A percentile compares a stretch with the other conserved stretches of the same genome.
phyloP scores from a whole-genome alignment of 2,113 vertebrate species.

The Mirounga angustirostris region DNA sequence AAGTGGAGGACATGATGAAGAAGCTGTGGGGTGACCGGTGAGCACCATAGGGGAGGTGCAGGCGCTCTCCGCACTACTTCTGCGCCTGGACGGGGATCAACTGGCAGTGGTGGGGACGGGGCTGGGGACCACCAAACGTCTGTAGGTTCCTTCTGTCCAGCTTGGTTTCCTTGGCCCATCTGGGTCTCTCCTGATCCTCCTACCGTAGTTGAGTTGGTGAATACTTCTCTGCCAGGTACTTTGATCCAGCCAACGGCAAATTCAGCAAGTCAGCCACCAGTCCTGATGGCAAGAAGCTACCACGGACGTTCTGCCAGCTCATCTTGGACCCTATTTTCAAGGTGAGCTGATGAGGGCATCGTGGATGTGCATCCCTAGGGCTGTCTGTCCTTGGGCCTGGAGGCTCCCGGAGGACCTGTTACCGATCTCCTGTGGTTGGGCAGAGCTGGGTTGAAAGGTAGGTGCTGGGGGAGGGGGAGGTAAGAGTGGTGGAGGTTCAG shows the following conservation, averaged over 20 bases:
- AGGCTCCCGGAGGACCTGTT: not conserved
- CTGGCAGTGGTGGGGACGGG: too few relatives aligned
- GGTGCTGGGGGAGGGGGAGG: not conserved
- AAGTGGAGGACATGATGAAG: constrained; percentile 99
- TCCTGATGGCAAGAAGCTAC: constrained; percentile 91
- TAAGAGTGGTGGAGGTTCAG: not conserved
- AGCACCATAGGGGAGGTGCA: not conserved
- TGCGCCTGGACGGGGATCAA: not conserved
- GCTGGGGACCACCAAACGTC: not conserved
- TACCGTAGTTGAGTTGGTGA: not conserved
- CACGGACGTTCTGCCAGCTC: constrained; percentile 95
- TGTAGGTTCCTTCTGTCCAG: fast-evolving
- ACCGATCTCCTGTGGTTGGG: not conserved
- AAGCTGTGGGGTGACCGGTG: constrained; percentile 98
- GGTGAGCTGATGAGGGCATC: constrained; percentile 84
- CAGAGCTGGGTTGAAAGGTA: not conserved
- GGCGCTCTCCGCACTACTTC: fast-evolving
- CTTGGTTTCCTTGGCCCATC: fast-evolving
- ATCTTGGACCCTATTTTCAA: constrained; percentile 98
- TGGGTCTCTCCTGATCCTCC: fast-evolving
- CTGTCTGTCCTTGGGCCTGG: constrained; percentile 93
- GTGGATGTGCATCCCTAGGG: fast-evolving
- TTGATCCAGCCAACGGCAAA: constrained; percentile 92
- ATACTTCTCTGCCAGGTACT: constrained; percentile 87
- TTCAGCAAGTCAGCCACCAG: constrained; percentile 91